Evolutionary conservation across 1,140 invertebrate genomes (phyloP), one percentile per base, ranked within the genome.

Genomic region (Adoxophyes honmai): DNA sequence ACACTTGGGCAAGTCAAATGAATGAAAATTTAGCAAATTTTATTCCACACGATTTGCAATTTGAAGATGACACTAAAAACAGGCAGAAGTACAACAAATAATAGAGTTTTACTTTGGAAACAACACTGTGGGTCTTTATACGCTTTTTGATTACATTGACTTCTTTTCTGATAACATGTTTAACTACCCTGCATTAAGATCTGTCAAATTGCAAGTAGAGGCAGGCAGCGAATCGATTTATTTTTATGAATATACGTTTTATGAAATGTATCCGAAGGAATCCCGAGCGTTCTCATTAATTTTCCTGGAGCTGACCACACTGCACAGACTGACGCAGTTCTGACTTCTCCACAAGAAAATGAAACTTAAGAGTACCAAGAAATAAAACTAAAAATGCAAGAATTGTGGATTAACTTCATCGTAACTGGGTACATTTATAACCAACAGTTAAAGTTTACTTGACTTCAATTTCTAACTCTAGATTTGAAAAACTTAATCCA

Each of bases 81-180:
- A 67, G 35, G 9, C 55, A 10, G 55, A 64, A 0, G 62, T 64
- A 4, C 15, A 59, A 35, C 42, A 54, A 34, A 15, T 73, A 0
- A 73, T 66, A 44, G 18, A 60, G 36, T 70, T 66, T 58, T 73
- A 68, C 34, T 73, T 73, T 42, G 59, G 55, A 7, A 9, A 55
- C 7, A 38, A 65, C 18, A 6, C 48, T 37, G 51, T 73, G 7
- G 35, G 15, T 9, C 52, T 51, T 16, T 42, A 62, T 6, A 70
- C 53, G 48, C 34, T 67, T 37, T 34, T 44, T 8, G 36, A 14
- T 11, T 54, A 36, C 33, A 1, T 56, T 37, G 16, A 56, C 37
- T 39, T 15, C 18, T 39, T 39, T 13, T 16, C 38, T 34, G 56
- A 58, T 18, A 33, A 52, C 13, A 36, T 57, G 11, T 62, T 62